These are phyloP conservation scores for Cynodonichthys magdalenae DNA, from an alignment of 2,797 vertebrate species.

Conservation along the genomic window DNA sequence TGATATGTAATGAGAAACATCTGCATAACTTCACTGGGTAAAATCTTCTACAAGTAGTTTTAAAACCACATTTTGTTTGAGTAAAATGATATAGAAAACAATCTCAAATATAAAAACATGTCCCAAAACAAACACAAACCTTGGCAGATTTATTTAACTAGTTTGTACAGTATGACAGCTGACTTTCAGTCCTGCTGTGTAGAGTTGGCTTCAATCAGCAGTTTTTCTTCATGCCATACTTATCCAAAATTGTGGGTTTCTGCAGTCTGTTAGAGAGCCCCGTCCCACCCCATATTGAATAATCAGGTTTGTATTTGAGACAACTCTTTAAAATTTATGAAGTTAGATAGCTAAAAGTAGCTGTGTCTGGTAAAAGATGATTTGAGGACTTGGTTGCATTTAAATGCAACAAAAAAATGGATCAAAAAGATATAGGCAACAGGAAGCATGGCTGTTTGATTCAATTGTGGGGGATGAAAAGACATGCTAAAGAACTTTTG, in stretches of 20 bases:
- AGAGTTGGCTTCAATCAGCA: not conserved
- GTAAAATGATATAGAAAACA: conserved; percentile 1
- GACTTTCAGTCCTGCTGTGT: conserved; percentile 3
- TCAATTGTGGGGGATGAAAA: no score
- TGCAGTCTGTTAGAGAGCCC: not conserved
- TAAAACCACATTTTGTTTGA: not conserved
- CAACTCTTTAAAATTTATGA: not conserved
- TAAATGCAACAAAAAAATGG: no score
- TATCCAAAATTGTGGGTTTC: not conserved
- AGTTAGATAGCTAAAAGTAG: not conserved
- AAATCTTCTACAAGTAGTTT: not conserved
- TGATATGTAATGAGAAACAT: not conserved
- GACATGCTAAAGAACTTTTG: no score
- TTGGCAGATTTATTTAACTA: conserved; percentile 14
- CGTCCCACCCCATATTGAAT: not conserved
- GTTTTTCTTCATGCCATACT: conserved; percentile 1
- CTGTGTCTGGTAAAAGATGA: no score
- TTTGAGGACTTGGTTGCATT: not conserved
- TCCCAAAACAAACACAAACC: conserved; percentile 3
- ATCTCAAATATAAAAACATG: not conserved
- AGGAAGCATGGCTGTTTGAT: no score
- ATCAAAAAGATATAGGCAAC: no score
- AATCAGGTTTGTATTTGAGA: not conserved
- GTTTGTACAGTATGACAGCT: conserved; percentile 7
- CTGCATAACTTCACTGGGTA: conserved; percentile 1